phyloP scores from a whole-genome alignment of 2,113 vertebrate genomes.

The Eretmochelys imbricata region DNA sequence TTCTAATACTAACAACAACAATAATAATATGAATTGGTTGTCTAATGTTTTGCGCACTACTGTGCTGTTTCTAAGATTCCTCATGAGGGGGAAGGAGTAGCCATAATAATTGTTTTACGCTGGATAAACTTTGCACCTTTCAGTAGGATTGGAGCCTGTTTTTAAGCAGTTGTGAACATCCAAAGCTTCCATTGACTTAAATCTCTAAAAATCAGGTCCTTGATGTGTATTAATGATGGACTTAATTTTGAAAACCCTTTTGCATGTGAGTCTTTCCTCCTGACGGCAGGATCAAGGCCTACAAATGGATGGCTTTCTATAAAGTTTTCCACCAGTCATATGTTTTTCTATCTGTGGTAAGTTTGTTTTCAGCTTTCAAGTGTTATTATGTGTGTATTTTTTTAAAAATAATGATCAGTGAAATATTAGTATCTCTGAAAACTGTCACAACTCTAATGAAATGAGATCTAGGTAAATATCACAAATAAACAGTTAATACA shows the following conservation, averaged over 20 bases:
- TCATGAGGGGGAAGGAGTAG: not conserved
- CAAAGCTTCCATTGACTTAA: not conserved
- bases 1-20: not conserved
- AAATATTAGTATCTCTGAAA: too few relatives aligned
- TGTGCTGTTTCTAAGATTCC: not conserved
- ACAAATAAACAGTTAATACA: not conserved
- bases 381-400: too few relatives aligned
- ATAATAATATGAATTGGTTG: not conserved
- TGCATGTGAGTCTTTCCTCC: not conserved
- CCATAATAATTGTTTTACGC: not conserved
- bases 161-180: not conserved
- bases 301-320: not conserved
- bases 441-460: too few relatives aligned
- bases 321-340: not conserved
- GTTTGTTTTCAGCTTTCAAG: not conserved
- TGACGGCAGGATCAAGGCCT: not conserved
- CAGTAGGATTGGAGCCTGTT: not conserved
- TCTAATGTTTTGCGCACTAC: not conserved
- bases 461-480: too few relatives aligned
- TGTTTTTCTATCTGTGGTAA: not conserved
- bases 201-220: not conserved
- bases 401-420: too few relatives aligned
- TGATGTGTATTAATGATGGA: not conserved
- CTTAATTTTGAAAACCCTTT: not conserved
- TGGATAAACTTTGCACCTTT: not conserved